Conservation (phyloP, 2,888 invertebrate species). For the Nephrotoma guestfalica region DNA sequence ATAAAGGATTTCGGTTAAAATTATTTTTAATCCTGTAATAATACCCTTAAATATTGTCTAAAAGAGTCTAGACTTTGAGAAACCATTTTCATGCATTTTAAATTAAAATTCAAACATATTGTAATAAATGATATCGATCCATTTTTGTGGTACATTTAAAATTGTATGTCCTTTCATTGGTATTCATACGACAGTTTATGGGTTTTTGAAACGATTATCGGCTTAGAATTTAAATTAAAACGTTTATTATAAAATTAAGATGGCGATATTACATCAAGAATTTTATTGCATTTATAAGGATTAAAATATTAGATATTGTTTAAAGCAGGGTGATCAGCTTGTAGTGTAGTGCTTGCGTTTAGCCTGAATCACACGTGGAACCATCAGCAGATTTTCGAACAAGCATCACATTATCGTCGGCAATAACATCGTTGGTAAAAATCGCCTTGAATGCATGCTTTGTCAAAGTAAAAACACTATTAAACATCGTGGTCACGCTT, state of each 20-base stretch:
- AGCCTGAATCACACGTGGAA: no score
- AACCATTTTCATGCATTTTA: background rate
- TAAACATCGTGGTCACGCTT: no score
- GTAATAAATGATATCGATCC: no score
- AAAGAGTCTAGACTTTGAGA: background rate
- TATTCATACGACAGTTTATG: background rate
- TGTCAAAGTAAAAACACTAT: no score
- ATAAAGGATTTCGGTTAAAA: background rate
- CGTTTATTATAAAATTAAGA: background rate
- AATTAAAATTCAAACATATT: background rate
- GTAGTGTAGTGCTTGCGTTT: background rate
- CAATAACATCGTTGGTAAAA: no score
- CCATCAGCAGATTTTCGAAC: no score
- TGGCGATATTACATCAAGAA: no score
- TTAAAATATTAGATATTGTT: background rate
- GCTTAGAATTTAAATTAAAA: background rate
- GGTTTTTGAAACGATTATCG: background rate
- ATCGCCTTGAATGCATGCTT: no score
- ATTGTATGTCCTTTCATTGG: background rate
- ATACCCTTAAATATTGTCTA: background rate
- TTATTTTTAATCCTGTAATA: background rate
- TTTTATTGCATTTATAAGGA: no score
- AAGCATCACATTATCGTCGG: no score
- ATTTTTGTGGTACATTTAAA: background rate
- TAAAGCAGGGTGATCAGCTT: background rate